Conservation (phyloP, 2,888 invertebrate species). For the Sturmia bella region DNA sequence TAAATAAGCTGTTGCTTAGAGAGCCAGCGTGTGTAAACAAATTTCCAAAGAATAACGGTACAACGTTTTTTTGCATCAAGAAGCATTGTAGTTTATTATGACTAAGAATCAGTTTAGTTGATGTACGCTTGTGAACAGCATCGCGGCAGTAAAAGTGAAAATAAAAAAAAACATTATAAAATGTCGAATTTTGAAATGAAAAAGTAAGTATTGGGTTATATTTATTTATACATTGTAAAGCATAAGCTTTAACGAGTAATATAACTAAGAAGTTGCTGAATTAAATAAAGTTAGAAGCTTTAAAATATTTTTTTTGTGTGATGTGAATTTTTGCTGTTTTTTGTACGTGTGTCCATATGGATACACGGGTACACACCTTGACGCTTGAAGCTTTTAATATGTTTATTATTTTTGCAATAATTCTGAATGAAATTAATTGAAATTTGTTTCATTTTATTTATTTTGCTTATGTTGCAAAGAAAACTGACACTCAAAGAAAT, state of each 20-base stretch:
- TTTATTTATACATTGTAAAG: neutral
- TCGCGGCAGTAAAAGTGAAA: neutral
- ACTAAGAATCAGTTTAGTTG: constrained; percentile 5
- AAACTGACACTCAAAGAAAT: too few species aligned
- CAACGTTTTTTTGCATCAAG: neutral
- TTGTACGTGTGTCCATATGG: too few species aligned
- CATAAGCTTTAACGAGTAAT: neutral
- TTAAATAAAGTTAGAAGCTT: too few species aligned
- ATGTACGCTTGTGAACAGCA: constrained; percentile 10
- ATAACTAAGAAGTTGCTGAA: neutral
- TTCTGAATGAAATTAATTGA: too few species aligned
- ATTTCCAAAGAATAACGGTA: constrained; percentile 11
- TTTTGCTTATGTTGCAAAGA: too few species aligned
- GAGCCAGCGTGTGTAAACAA: constrained; percentile 1
- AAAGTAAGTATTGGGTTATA: neutral
- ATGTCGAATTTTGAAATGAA: neutral
- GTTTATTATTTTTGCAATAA: too few species aligned
- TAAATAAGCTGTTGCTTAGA: constrained; percentile 22
- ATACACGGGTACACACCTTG: too few species aligned
- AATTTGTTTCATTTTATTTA: too few species aligned
- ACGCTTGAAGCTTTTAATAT: too few species aligned
- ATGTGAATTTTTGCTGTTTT: too few species aligned
- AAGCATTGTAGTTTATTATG: constrained; percentile 1
- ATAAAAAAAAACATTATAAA: constrained; percentile 3
- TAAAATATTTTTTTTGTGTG: too few species aligned